Percentiles rank a stretch among this genome's conserved stretches.
Evolutionary conservation across 2,113 vertebrate species (phyloP).

Genomic region (Corvus hawaiiensis): DNA sequence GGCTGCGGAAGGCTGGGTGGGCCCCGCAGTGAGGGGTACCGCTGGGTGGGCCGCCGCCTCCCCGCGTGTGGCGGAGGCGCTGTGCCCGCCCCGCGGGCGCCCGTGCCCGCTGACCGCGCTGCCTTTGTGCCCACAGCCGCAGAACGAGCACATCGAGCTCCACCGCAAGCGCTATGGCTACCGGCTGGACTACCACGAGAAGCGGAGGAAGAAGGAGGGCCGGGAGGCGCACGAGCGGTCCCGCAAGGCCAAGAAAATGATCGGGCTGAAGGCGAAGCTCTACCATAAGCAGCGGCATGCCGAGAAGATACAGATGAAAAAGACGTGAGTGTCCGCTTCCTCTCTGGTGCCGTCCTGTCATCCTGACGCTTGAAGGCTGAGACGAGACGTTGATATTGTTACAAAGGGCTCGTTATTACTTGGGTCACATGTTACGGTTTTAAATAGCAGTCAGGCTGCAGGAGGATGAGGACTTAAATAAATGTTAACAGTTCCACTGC

Average conservation of each 20-base stretch:
- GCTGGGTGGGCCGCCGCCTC: neutral
- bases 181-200: slow-evolving; percentile 95
- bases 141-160: slow-evolving; percentile 96
- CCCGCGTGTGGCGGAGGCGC: neutral
- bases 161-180: slow-evolving; percentile 94
- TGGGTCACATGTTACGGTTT: fast-evolving
- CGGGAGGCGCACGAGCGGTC: slow-evolving; percentile 92
- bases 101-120: neutral
- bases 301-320: slow-evolving; percentile 99
- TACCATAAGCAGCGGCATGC: slow-evolving; percentile 96
- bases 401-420: fast-evolving
- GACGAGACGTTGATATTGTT: fast-evolving
- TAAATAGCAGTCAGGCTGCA: too few species aligned
- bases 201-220: slow-evolving; percentile 93
- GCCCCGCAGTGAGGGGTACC: neutral
- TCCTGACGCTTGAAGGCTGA: fast-evolving
- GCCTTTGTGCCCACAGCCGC: slow-evolving; percentile 75
- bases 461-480: neutral
- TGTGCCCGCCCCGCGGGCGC: too few species aligned
- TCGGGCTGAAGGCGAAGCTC: slow-evolving; percentile 95
- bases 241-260: slow-evolving; percentile 93
- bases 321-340: slow-evolving; percentile 81
- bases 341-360: fast-evolving
- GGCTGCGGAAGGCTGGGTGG: neutral
- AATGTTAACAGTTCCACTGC: fast-evolving